Evolutionary conservation across 2,888 invertebrate genomes (phyloP), one percentile per base, ranked within the genome.

Genomic region (Hanleya hanleyi): DNA sequence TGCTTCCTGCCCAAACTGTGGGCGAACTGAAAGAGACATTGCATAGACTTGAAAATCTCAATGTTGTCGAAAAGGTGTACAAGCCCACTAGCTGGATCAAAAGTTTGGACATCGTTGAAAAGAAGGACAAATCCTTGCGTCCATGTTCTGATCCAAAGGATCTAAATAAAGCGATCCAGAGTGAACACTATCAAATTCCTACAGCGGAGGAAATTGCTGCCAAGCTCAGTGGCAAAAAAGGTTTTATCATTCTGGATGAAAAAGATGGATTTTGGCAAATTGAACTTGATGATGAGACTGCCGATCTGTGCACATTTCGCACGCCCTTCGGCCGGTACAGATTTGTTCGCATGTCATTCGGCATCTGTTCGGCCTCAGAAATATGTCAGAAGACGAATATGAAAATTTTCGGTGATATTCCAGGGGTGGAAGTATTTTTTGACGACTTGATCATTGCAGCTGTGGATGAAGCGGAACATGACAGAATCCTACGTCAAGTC

Each of bases 281-380:
- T 12, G 70, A 67, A 49, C 69, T 82, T 7, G 69, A 65, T 41
- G 71, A 74, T 2, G 69, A 78, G 38, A 76, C n/a, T n/a, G n/a
- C n/a, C n/a, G n/a, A n/a, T n/a, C n/a, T n/a, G 74, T 33, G 74
- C 51, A 81, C 79, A 38, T 81, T 80, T 41, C 71, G 77, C 66
- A 78, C 72, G 15, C 79, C 77, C 0, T 74, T 66, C 69, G 74
- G 77, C 12, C 9, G 77, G n/a, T 73, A 71, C 22, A 35, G 71
- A 18, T 78, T 76, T 32, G 22, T 38, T 0, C n/a, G 81, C 9
- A 38, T 78, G 67, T 75, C 81, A 6, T 80, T 78, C 65, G 79
- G 79, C 7, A 70, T 76, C 3, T 51, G 47, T 6, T 69, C 71
- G 26, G 73, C 75, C 18, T 64, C 73, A n/a, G 78, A 81, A 49